Evolutionary conservation across 2,888 invertebrate genomes (phyloP).

Genomic region (Limnephilus marmoratus): DNA sequence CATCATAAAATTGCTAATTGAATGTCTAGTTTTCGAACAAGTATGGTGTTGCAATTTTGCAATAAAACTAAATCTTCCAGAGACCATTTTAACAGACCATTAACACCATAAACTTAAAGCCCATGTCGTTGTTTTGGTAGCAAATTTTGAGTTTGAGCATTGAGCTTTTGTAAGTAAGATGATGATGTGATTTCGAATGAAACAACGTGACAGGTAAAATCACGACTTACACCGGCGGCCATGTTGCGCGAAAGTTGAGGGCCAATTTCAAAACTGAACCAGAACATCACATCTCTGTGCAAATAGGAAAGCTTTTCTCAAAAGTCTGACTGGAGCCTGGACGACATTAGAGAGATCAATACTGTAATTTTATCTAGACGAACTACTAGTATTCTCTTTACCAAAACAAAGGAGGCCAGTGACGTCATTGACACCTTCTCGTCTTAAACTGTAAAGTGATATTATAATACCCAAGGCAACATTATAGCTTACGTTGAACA

Average conservation of each 20-base stretch:
- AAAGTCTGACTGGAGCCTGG: not conserved
- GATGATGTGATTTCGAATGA: not conserved
- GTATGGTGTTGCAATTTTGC: not conserved
- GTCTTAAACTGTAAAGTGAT: not conserved
- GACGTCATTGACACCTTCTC: slow-evolving; percentile 7
- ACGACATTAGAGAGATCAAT: not conserved
- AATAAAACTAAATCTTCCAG: not conserved
- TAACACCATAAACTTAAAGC: not conserved
- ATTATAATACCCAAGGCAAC: not conserved
- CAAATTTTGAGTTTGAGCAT: not conserved
- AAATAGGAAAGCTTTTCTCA: not conserved
- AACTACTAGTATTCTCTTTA: not conserved
- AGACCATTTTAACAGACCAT: not conserved
- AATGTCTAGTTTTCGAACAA: not conserved
- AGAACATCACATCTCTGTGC: not conserved
- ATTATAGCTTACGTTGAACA: not conserved
- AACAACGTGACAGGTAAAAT: slow-evolving; percentile 12
- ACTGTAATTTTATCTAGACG: not conserved
- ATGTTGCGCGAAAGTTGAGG: slow-evolving; percentile 33
- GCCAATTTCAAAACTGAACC: slow-evolving; percentile 13
- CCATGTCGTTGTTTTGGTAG: not conserved
- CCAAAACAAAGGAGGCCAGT: slow-evolving; percentile 30
- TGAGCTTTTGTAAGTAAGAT: not conserved
- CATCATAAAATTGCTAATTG: not conserved
- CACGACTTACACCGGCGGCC: slow-evolving; percentile 29